These are phyloP conservation scores for Meloidogyne floridensis DNA, from an alignment of 1,140 invertebrate species.

Conservation along the genomic window DNA sequence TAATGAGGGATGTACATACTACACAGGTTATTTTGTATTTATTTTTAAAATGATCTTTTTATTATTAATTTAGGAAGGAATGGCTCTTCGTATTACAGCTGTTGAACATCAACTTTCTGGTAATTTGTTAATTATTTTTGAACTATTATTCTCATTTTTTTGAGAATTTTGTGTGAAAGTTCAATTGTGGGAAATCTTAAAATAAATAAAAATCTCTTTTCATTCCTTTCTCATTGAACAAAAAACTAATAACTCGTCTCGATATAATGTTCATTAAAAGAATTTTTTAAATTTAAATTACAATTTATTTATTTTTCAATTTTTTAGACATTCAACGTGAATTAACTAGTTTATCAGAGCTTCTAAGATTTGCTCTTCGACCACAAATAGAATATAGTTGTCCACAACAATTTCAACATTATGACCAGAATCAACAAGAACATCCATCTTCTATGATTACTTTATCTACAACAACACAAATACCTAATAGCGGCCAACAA, in stretches of 20 bases:
- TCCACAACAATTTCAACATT: not conserved
- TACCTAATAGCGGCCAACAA: not conserved
- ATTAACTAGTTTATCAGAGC: conserved; percentile 39
- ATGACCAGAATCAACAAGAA: conserved; percentile 1
- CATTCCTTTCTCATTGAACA: too few species aligned
- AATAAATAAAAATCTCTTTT: too few species aligned
- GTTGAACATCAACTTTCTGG: conserved; percentile 60
- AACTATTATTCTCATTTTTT: too few species aligned
- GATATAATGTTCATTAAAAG: too few species aligned
- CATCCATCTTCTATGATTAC: not conserved
- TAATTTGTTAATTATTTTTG: not conserved
- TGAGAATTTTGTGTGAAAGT: too few species aligned
- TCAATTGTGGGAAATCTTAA: too few species aligned
- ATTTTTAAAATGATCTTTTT: not conserved
- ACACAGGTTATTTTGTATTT: conserved; percentile 46
- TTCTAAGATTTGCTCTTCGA: conserved; percentile 37
- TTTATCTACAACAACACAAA: not conserved
- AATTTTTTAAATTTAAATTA: too few species aligned
- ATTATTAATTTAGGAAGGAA: conserved; percentile 36
- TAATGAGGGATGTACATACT: conserved; percentile 61
- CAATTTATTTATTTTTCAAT: not conserved
- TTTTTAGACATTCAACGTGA: conserved; percentile 55
- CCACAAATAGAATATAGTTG: not conserved
- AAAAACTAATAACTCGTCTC: too few species aligned
- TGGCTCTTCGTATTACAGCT: conserved; percentile 61